Evolutionary conservation across 2,888 invertebrate species (phyloP), one percentile per base, ranked within the genome.

Genomic region (Drosophila kambysellisi): DNA sequence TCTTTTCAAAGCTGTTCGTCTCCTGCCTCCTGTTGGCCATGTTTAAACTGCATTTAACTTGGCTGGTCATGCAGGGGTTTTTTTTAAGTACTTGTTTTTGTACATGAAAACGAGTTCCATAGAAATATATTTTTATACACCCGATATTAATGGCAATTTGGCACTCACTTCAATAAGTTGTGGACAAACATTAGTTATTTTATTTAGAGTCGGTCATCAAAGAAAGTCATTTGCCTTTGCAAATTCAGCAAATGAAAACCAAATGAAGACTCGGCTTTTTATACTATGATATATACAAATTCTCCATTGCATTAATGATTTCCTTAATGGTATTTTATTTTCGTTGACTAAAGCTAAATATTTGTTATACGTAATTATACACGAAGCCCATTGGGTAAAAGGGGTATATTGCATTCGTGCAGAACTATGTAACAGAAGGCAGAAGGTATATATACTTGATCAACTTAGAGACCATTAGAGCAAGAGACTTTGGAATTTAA

Each of bases 151-250:
- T 17, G 39, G 51, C 9, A 46, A 48, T 29, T 43, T 30, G 50
- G 51, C 25, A 65, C 35, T 51, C 54, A 50, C 20, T 39, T 39
- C 39, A 17, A 1, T n/a, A 30, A 61, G 7, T 25, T 32, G 25
- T 12, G 33, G 17, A 4, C 41, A n/a, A 32, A 50, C 39, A 59
- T 59, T 25, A 69, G 70, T 33, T 17, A 25, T 20, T 9, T 33
- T 25, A n/a, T 3, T 37, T 11, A 15, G 17, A 33, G 8, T 17
- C 53, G 35, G 51, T 56, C 70, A 52, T 70, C 70, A 70, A 69
- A 48, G 33, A 41, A 25, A 25, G 20, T 25, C 20, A 25, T 25
- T 25, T 25, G 20, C 20, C 20, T 25, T 25, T 25, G 25, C 2
- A 9, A 53, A 32, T 11, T 64, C 33, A 20, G 25, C 12, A 56